Base-by-base conservation (phyloP, 2,113 vertebrate species). In the Eonycteris spelaea region DNA sequence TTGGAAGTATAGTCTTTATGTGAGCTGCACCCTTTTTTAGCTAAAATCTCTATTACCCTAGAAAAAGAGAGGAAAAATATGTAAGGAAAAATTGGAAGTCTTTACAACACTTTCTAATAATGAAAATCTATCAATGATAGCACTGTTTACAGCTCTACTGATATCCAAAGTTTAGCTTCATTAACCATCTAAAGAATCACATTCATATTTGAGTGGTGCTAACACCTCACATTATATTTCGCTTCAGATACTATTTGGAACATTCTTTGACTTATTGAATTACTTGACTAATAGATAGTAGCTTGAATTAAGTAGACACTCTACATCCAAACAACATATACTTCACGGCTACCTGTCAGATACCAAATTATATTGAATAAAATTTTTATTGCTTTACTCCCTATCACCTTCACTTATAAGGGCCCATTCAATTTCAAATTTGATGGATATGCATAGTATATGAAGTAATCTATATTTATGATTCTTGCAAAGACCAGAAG, bases 401-500 rank as follows among this genome's bases (percentile, higher is more conserved):
- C 13, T 33, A 91, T 83, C 28, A 77, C 43, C 11, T 24, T 78
- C 68, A 70, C 84, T 95, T 92, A 71, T 71, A 90, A 92, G 71
- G 33, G 67, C 59, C 71, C 53, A 53, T 88, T 85, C 35, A 79
- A 57, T 61, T 95, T 96, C 48, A 85, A 19, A 51, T 95, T 88
- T 89, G 82, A 94, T 91, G 18, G 40, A 28, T 80, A 78, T 88
- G 73, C 71, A 94, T 63, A 85, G 35, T 40, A 67, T 70, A 96
- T 70, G 61, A 96, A 82, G 67, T 73, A 88, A 86, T 96, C 43
- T 96, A 78, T 91, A 94, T 97, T 95, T 85, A 95, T 95, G 85
- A 73, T 78, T 40, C 85, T 74, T 80, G 57, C 38, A 80, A 96
- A 97, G 95, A 82, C 53, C 77, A 86, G 43, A 90, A 86, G 91